Base-by-base conservation (phyloP, 2,888 invertebrate species). In the Drosophila acutilabella region DNA sequence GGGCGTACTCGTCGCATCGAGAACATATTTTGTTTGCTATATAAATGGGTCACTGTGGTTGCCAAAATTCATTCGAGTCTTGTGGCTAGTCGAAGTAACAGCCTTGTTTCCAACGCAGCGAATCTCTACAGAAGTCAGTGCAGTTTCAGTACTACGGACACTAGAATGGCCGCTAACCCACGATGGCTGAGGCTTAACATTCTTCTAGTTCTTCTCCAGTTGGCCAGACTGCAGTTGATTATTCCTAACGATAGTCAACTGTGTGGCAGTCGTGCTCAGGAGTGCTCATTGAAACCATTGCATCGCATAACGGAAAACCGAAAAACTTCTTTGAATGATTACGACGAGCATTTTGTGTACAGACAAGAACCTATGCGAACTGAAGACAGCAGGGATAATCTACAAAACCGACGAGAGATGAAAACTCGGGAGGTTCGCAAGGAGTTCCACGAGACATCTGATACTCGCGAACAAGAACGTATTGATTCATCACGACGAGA, bases 271-370 rank as follows among this genome's bases (percentile, higher is more conserved):
- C 61, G 42, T 10, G 18, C 14, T 7, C 48, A 51, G 36, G 47
- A 68, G 16, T 70, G 77, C 38, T 2, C 40, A 0, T 10, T 16
- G 14, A 26, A 54, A 2, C 26, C 40, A 7, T 4, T 41, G 30
- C 62, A 66, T 13, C 62, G 48, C 2, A 23, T 52, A 8, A n/a
- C 56, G 36, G 50, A 71, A 54, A 57, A 60, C 18, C 68, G 66
- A 11, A 41, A 18, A 13, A 36, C 2, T 16, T 40, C 57, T 6
- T 18, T 70, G n/a, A 85, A 87, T 4, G 74, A 84, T 5, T 83
- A 87, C 58, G 79, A 83, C 53, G 82, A 87, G 64, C 88, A 74
- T 36, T 64, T 87, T 40, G 76, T 84, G 13, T 81, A 87, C 41
- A 84, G 82, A 88, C 88, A 87, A 58, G n/a, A 2, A 3, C 30